Evolutionary conservation across 2,113 vertebrate species (phyloP).

Genomic region (Marmota monax): DNA sequence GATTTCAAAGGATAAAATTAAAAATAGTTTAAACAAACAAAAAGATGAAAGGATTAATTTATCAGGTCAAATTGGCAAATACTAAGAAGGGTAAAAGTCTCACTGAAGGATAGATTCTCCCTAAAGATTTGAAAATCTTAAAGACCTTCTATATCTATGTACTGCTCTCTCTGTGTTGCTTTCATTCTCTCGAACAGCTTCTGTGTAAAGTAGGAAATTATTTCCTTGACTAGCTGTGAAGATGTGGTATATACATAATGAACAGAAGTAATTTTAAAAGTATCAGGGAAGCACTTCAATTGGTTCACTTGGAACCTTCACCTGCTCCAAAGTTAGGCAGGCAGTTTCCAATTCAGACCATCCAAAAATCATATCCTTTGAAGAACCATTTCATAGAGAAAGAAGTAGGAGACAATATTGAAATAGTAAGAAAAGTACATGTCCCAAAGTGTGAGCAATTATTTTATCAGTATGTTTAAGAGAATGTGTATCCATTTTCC

Average conservation of each 20-base stretch:
- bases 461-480: neutral
- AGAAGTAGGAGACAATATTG: neutral
- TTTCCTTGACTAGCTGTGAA: neutral
- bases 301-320: neutral
- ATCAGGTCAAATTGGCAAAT: neutral
- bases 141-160: neutral
- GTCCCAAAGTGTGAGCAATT: neutral
- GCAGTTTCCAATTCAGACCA: neutral
- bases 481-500: neutral
- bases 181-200: neutral
- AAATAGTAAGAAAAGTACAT: neutral
- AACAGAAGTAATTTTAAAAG: neutral
- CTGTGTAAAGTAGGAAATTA: neutral
- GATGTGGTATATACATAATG: neutral
- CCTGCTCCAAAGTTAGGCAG: neutral
- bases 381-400: neutral
- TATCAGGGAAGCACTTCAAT: neutral
- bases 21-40: neutral
- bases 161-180: neutral
- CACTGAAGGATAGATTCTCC: neutral
- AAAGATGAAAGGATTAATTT: neutral
- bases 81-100: neutral
- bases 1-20: neutral
- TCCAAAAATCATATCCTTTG: neutral
- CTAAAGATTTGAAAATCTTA: neutral